Evolutionary conservation across 2,797 vertebrate species (phyloP).

Genomic region (Manis javanica): DNA sequence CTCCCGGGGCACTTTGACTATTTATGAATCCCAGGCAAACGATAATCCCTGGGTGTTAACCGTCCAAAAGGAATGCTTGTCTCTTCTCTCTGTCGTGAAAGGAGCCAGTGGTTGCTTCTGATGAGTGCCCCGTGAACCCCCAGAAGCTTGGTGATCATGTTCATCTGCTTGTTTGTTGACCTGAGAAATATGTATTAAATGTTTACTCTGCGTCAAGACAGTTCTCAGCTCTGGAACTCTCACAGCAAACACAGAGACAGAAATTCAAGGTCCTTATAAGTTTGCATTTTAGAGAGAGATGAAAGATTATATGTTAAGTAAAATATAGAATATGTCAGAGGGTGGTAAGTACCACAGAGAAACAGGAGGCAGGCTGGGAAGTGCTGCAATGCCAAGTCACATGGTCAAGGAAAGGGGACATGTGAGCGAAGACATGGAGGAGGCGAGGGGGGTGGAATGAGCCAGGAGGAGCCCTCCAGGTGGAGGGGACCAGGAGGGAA

Average conservation of each 20-base stretch:
- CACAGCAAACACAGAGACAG: not conserved
- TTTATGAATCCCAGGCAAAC: not conserved
- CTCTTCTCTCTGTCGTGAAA: not conserved
- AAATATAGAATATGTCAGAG: not conserved
- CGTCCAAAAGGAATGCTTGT: not conserved
- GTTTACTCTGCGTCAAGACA: not conserved
- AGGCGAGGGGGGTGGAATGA: not conserved
- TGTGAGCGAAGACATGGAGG: not conserved
- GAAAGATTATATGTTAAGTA: not conserved
- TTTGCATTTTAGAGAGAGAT: not conserved
- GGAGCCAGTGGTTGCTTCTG: not conserved
- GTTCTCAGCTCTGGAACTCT: not conserved
- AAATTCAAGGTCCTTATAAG: not conserved
- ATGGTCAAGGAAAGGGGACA: not conserved
- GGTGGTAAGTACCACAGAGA: not conserved
- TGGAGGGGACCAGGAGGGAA: accelerated
- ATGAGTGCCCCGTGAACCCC: not conserved
- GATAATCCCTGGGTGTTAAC: not conserved
- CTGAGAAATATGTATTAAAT: too few relatives aligned
- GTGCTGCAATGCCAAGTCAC: too few relatives aligned
- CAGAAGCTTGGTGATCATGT: accelerated
- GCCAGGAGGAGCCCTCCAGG: not conserved
- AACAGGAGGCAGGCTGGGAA: not conserved
- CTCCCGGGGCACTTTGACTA: not conserved
- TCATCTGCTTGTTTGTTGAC: not conserved